Evolutionary conservation across 2,888 invertebrate species (phyloP), one percentile per base, ranked within the genome.

Genomic region (Drosophila longiperda): DNA sequence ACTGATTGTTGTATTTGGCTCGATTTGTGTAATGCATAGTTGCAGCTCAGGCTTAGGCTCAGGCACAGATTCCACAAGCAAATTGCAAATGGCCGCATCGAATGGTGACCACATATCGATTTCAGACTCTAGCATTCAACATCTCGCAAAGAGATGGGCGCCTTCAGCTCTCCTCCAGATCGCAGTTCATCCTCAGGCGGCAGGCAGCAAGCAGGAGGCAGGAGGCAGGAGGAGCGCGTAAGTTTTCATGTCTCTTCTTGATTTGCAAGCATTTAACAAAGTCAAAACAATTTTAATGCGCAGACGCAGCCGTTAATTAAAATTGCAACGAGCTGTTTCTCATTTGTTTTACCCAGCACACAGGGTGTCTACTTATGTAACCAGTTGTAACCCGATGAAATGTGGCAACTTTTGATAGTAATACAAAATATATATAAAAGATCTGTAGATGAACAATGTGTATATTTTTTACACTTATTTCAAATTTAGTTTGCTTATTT

Each of bases 251-350:
- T 87, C 87, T 73, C 70, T 82, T 70, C 90, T 89, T 89, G 87
- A 87, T 87, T 87, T 83, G 89, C 87, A 83, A 88, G 87, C 90
- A 87, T 90, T 87, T 87, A 87, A 77, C 87, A 87, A 87, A 87
- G 90, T 90, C 87, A 87, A 90, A 87, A 87, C 87, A 90, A 87
- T 87, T 87, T 87, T 90, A 87, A 87, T 87, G 90, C 89, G 73
- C 87, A 62, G 84, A 77, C 78, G 82, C 78, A 82, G 87, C 89
- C 88, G 90, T 87, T 87, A 87, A 87, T 87, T 87, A 87, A 90
- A 87, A 87, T 87, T 86, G 90, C 90, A 83, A 82, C 82, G 76
- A 84, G 84, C 82, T 78, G 80, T 78, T 82, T 78, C 61, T 73
- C 75, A 77, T 69, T 72, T 66, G 71, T 67, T 53, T 50, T 50